phyloP scores from a whole-genome alignment of 1,140 invertebrate genomes.

The Drosophila malerkotliana region DNA sequence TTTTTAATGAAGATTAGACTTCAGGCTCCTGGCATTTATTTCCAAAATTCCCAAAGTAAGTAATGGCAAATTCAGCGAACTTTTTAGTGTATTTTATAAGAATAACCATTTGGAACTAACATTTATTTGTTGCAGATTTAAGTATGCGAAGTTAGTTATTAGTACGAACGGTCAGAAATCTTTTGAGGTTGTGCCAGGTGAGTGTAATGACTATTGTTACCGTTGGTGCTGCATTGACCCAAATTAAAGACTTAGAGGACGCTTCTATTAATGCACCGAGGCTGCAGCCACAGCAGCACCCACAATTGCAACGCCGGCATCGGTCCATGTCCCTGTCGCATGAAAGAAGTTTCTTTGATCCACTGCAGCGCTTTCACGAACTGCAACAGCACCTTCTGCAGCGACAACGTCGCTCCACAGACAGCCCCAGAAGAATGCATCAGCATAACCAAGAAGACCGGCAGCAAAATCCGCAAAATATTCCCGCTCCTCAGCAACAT shows the following conservation, averaged over 20 bases:
- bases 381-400: background rate
- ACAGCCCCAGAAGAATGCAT: background rate
- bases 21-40: slow-evolving; percentile 12
- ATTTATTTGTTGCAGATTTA: slow-evolving; percentile 15
- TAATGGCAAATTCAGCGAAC: slow-evolving; percentile 42
- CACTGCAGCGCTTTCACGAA: background rate
- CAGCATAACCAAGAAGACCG: background rate
- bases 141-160: slow-evolving; percentile 46
- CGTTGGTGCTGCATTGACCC: background rate
- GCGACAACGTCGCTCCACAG: background rate
- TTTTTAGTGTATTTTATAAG: background rate
- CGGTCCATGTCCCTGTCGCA: background rate
- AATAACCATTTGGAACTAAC: background rate
- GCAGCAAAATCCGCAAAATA: background rate
- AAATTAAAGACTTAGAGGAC: background rate
- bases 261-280: background rate
- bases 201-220: background rate
- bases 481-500: background rate
- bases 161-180: slow-evolving; percentile 40
- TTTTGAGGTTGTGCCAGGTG: slow-evolving; percentile 47
- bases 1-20: background rate
- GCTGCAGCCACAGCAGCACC: background rate
- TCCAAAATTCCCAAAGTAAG: slow-evolving; percentile 34
- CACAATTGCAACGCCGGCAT: background rate
- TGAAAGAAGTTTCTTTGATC: slow-evolving; percentile 6